These are phyloP conservation scores for Siderastrea siderea DNA, from an alignment of 92 coral and sea anemone species.

Conservation along the genomic window DNA sequence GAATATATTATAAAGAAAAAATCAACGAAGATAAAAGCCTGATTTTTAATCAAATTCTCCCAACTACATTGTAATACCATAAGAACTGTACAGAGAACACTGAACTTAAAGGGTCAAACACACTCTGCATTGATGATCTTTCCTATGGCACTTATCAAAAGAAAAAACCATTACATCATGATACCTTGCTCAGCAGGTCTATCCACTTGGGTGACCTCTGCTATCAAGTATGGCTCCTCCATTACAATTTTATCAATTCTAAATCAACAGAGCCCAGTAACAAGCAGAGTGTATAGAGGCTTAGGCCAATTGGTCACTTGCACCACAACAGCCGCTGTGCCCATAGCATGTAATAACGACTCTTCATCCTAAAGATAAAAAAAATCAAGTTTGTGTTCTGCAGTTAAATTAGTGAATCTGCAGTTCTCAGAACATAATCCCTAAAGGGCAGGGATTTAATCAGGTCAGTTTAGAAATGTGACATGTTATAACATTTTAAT, in stretches of 20 bases:
- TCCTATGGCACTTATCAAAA: too few relatives aligned
- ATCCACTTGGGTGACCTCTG: constrained; percentile 79
- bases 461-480: neutral
- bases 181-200: constrained; percentile 80
- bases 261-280: constrained; percentile 89
- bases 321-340: constrained; percentile 89
- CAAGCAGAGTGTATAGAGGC: constrained; percentile 87
- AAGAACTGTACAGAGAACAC: too few relatives aligned
- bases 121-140: neutral
- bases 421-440: neutral
- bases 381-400: neutral
- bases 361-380: constrained; percentile 59
- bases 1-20: too few relatives aligned
- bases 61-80: too few relatives aligned
- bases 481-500: neutral
- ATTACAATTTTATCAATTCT: constrained; percentile 78
- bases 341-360: constrained; percentile 73
- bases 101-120: neutral
- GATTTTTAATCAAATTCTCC: too few relatives aligned
- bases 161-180: neutral
- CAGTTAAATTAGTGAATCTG: neutral
- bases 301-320: constrained; percentile 97
- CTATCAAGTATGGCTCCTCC: constrained; percentile 76
- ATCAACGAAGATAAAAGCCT: too few relatives aligned
- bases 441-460: neutral